A percentile compares a stretch with the other conserved stretches of the same genome.
Evolutionary conservation across 2,888 invertebrate species (phyloP).

Genomic region (Thalpophila matura): DNA sequence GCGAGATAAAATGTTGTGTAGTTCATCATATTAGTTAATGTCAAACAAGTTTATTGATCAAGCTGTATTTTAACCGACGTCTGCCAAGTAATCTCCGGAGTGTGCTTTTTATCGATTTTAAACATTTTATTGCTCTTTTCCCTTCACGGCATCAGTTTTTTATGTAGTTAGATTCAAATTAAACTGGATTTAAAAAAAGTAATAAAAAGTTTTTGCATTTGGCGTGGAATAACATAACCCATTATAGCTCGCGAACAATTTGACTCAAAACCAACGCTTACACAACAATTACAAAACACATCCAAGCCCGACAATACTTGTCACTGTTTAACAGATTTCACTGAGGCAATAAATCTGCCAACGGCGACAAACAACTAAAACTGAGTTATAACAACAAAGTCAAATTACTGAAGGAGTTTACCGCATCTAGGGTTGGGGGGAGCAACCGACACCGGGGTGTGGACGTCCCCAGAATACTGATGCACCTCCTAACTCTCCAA

Average conservation of each 20-base stretch:
- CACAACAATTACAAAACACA: conserved; percentile 50
- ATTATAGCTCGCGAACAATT: conserved; percentile 8
- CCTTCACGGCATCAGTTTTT: neutral
- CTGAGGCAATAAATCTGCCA: conserved; percentile 89
- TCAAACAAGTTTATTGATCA: conserved; percentile 13
- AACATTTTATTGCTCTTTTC: conserved; percentile 6
- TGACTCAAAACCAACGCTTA: conserved; percentile 5
- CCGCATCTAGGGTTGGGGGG: conserved; percentile 77
- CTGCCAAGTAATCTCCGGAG: conserved; percentile 18
- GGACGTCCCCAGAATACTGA: conserved; percentile 85
- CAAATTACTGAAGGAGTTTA: conserved; percentile 90
- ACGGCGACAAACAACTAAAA: conserved; percentile 89
- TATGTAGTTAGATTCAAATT: conserved; percentile 3
- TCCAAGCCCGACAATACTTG: conserved; percentile 64
- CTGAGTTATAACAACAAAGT: conserved; percentile 91
- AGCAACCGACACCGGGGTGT: conserved; percentile 82
- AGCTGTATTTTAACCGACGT: conserved; percentile 3
- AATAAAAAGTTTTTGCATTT: neutral
- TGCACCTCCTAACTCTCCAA: conserved; percentile 88
- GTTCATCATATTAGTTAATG: conserved; percentile 18
- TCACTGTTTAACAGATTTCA: conserved; percentile 80
- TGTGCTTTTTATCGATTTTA: conserved; percentile 30
- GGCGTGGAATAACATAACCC: neutral
- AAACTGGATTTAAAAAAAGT: neutral
- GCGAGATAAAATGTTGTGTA: conserved; percentile 6